phyloP scores from a whole-genome alignment of 1,140 invertebrate species.

The Papilio xuthus region DNA sequence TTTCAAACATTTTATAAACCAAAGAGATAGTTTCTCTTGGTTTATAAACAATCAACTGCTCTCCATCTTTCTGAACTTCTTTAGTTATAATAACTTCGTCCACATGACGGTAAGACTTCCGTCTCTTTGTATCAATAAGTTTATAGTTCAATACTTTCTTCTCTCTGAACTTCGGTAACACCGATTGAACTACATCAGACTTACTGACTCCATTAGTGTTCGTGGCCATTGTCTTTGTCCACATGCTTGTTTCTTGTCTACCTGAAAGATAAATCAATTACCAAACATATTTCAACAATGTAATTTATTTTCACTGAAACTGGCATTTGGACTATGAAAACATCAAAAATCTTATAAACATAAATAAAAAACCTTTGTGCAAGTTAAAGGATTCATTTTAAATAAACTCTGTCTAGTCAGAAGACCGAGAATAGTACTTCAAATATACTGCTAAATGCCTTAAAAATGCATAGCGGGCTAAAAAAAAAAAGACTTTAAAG shows the following conservation, averaged over 20 bases:
- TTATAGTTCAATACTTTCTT: constrained; percentile 56
- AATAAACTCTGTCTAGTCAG: too few species aligned
- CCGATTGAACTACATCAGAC: constrained; percentile 60
- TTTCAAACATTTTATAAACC: constrained; percentile 60
- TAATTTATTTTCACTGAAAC: too few species aligned
- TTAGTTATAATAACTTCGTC: constrained; percentile 63
- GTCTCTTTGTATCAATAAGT: constrained; percentile 39
- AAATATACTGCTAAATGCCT: too few species aligned
- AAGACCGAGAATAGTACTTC: too few species aligned
- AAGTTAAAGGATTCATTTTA: too few species aligned
- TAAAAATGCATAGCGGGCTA: too few species aligned
- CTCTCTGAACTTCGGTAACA: constrained; percentile 68
- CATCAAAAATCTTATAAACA: too few species aligned
- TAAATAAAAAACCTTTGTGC: too few species aligned
- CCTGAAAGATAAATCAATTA: constrained; percentile 50
- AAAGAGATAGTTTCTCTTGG: constrained; percentile 51
- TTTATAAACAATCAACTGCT: constrained; percentile 62
- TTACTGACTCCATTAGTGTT: constrained; percentile 57
- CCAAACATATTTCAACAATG: not conserved
- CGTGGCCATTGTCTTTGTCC: constrained; percentile 58
- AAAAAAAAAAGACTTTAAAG: too few species aligned
- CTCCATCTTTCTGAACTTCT: constrained; percentile 58
- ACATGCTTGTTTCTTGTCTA: constrained; percentile 63
- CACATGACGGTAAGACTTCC: constrained; percentile 39
- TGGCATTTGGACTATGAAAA: too few species aligned